Evolutionary conservation across 2,113 vertebrate genomes (phyloP).

Genomic region (Gymnarchus niloticus): DNA sequence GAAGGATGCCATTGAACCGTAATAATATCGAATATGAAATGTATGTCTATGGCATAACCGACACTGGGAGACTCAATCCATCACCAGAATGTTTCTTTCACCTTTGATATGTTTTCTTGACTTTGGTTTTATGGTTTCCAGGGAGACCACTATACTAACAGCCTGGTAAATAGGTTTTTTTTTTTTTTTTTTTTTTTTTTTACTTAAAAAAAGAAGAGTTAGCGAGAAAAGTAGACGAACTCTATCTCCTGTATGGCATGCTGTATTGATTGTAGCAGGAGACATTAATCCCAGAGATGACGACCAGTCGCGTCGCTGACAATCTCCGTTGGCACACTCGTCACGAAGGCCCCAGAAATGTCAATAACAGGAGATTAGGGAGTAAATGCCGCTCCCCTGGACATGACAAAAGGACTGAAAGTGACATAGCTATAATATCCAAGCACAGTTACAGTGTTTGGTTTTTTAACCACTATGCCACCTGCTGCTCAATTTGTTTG

Average conservation of each 20-base stretch:
- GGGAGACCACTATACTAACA: not conserved
- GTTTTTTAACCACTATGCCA: not conserved
- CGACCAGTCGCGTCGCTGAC: not conserved
- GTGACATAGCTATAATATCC: not conserved
- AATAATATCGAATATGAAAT: not conserved
- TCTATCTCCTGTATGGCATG: not conserved
- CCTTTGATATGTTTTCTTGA: not conserved
- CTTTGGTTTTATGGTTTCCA: not conserved
- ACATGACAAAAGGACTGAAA: not conserved
- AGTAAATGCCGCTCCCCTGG: not conserved
- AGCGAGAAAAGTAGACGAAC: not conserved
- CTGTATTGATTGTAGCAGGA: not conserved
- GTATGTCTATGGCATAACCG: not conserved
- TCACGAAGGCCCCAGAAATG: not conserved
- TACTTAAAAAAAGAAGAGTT: not conserved
- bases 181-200: too few species aligned
- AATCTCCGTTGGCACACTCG: not conserved
- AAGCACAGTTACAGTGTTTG: not conserved
- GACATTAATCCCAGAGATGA: constrained; percentile 4
- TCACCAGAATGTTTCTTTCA: not conserved
- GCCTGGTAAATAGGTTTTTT: not conserved
- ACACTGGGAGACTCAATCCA: not conserved
- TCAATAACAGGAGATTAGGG: not conserved
- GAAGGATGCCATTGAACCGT: not conserved
- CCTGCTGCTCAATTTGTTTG: not conserved